These are phyloP conservation scores for Hoplostethus atlanticus DNA, from an alignment of 2,797 vertebrate genomes.

Conservation along the genomic window DNA sequence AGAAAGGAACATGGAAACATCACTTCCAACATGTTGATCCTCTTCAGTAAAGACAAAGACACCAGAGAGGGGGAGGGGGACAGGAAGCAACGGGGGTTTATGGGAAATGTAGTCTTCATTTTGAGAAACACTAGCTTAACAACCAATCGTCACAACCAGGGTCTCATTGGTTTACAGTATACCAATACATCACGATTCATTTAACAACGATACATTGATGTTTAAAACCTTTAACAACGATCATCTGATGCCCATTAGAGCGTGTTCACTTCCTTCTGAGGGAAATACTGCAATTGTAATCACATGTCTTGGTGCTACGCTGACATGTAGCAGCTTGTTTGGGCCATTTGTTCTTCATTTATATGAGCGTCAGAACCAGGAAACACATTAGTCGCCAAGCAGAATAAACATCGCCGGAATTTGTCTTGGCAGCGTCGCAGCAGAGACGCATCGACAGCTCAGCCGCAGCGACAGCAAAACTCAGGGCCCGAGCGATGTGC, in stretches of 20 bases:
- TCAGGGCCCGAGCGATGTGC: conserved; percentile 1
- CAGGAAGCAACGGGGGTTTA: no score
- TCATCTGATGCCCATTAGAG: not conserved
- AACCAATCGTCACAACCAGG: not conserved
- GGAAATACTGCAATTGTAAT: not conserved
- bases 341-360: conserved; percentile 24
- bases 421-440: conserved; percentile 8
- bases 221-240: not conserved
- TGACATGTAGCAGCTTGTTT: conserved; percentile 20
- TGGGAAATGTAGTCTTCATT: no score
- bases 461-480: not conserved
- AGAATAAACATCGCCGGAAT: conserved; percentile 16
- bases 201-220: not conserved
- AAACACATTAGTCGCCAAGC: not conserved
- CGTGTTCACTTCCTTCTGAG: not conserved
- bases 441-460: not conserved
- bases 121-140: no score
- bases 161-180: not conserved
- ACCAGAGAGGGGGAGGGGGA: no score
- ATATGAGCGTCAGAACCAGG: conserved; percentile 16
- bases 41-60: no score
- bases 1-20: no score
- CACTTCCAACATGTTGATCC: no score
- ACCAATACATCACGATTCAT: not conserved
- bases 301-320: not conserved